These are phyloP conservation scores for Papilio polyxenes DNA, from an alignment of 1,140 invertebrate genomes.

Conservation along the genomic window DNA sequence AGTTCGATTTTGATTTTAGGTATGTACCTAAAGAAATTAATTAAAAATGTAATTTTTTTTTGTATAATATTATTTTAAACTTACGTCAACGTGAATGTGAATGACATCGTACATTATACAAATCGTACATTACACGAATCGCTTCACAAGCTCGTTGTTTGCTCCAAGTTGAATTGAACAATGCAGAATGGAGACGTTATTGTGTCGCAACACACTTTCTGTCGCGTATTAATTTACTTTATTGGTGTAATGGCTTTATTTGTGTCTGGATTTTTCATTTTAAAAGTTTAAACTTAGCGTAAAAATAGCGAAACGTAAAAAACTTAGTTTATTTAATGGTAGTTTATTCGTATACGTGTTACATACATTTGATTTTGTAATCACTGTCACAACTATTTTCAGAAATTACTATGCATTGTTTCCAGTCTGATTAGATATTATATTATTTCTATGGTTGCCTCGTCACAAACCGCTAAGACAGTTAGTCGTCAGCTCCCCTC, in stretches of 20 bases:
- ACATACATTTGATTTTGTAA: not conserved
- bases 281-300: not conserved
- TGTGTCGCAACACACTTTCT: not conserved
- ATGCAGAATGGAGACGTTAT: constrained; percentile 22
- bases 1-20: too few relatives aligned
- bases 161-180: not conserved
- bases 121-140: constrained; percentile 11
- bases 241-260: not conserved
- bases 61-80: not conserved
- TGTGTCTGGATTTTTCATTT: not conserved
- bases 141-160: not conserved
- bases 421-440: not conserved
- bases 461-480: constrained; percentile 29
- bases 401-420: not conserved
- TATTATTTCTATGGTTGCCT: not conserved
- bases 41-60: too few relatives aligned
- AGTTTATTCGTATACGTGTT: not conserved
- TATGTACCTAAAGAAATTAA: too few relatives aligned
- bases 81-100: not conserved
- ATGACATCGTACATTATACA: not conserved
- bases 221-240: constrained; percentile 4
- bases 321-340: not conserved
- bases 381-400: not conserved
- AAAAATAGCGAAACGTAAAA: not conserved
- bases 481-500: constrained; percentile 32